Percentiles rank a stretch among this genome's conserved stretches.
Evolutionary conservation across 2,113 vertebrate genomes (phyloP).

Genomic region (Onychorhynchus coronatus): DNA sequence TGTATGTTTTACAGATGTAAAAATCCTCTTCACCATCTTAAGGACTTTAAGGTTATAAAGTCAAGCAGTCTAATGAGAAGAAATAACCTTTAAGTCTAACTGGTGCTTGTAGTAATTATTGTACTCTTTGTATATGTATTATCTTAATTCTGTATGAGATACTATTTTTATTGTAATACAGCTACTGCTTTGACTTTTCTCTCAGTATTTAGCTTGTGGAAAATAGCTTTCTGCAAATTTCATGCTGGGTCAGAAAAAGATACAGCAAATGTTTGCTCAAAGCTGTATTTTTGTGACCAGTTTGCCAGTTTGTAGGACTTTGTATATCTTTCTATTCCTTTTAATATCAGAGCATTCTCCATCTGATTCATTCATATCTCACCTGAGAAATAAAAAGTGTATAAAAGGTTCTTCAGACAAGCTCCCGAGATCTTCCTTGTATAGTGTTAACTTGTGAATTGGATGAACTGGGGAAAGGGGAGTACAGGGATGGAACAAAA

Average conservation of each 20-base stretch:
- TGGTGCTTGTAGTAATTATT: not conserved
- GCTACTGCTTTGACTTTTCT: not conserved
- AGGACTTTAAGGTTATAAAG: not conserved
- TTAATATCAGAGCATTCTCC: not conserved
- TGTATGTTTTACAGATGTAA: not conserved
- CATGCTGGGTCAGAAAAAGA: not conserved
- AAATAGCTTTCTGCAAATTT: not conserved
- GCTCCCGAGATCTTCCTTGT: not conserved
- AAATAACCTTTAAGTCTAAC: not conserved
- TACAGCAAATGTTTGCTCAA: not conserved
- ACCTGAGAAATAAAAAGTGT: not conserved
- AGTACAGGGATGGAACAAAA: not conserved
- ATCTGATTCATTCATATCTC: not conserved
- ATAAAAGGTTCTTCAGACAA: not conserved
- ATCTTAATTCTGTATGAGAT: not conserved
- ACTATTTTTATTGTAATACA: not conserved
- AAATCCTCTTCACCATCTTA: not conserved
- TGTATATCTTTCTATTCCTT: not conserved
- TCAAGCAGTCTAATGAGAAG: not conserved
- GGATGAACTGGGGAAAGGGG: not conserved
- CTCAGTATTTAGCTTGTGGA: not conserved
- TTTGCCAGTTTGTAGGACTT: not conserved
- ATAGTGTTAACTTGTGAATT: not conserved
- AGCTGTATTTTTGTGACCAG: not conserved
- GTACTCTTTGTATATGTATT: not conserved